A percentile compares a stretch with the other conserved stretches of the same genome.
phyloP scores from a whole-genome alignment of 2,888 invertebrate genomes.

The Yponomeuta cagnagella region DNA sequence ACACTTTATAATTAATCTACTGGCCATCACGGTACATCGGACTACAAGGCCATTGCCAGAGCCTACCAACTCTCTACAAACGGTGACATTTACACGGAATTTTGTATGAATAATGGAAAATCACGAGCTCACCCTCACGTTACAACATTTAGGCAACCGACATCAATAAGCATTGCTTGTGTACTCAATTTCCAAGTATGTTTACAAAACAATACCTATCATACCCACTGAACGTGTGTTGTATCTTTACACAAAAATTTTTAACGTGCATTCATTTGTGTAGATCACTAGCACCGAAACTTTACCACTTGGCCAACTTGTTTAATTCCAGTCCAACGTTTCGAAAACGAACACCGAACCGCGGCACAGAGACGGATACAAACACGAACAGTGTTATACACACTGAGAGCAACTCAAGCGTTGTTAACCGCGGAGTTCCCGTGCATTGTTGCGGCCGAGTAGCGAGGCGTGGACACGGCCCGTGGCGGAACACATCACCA shows the following conservation, averaged over 20 bases:
- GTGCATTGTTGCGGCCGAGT: conserved; percentile 45
- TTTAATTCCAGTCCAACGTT: neutral
- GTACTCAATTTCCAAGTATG: neutral
- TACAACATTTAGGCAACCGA: conserved; percentile 20
- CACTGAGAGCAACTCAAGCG: neutral
- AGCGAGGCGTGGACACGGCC: conserved; percentile 15
- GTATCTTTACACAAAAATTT: neutral
- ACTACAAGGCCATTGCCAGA: conserved; percentile 43
- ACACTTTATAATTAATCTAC: conserved; percentile 48
- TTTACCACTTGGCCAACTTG: neutral
- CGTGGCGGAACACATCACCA: neutral
- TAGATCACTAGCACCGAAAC: neutral
- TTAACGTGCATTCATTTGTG: neutral
- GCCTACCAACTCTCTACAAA: neutral
- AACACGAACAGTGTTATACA: neutral
- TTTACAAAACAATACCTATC: neutral
- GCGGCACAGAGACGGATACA: neutral
- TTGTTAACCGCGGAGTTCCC: conserved; percentile 53
- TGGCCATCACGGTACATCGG: conserved; percentile 39
- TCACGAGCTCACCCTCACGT: conserved; percentile 20
- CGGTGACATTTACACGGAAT: neutral
- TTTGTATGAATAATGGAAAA: neutral
- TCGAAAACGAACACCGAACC: neutral
- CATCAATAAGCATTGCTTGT: neutral
- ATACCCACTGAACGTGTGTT: neutral